Base-by-base conservation (phyloP, 1,140 invertebrate species). In the Caenorhabditis briggsae region DNA sequence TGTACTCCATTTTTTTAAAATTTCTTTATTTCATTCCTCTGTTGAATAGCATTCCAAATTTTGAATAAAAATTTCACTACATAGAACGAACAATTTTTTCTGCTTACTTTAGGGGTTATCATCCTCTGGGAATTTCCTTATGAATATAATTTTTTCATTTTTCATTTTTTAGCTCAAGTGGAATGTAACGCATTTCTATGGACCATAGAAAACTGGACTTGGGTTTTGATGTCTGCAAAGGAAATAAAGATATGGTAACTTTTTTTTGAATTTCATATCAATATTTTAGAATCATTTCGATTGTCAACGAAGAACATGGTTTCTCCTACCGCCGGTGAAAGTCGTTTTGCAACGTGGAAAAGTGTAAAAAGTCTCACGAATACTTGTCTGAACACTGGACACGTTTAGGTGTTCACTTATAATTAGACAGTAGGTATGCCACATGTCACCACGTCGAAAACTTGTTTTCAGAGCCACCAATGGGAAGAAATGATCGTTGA, bases 321-420 rank as follows among this genome's bases (percentile, higher is more conserved):
- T 2, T 50, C 70, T 11, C 33, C 43, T 78, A 3, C 70, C 25
- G 50, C 70, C 48, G n/a, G 50, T 78, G 70, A 78, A 78, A 78
- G 43, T 50, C 7, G 70, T 78, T 78, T 14, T 50, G 70, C 3
- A 33, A 78, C 14, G 12, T 12, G 0, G 23, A 12, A 9, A 23
- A 78, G 16, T 5, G 18, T 9, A 53, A 46, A 5, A 46, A 78
- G 5, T 23, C 43, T 23, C 43, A 50, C 18, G 7, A 78, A 23
- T 23, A 43, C 18, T 23, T 78, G 70, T 50, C 33, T 78, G 1
- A 46, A 78, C 0, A 50, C 70, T 5, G 70, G 70, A 23, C 43
- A 78, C 12, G 50, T 78, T 25, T 46, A 78, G 46, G 1, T 0
- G 18, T 1, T 78, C 9, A 2, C 53, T 20, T 78, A 53, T 78